Evolutionary conservation across 2,888 invertebrate genomes (phyloP).

Genomic region (Petrolisthes cinctipes): DNA sequence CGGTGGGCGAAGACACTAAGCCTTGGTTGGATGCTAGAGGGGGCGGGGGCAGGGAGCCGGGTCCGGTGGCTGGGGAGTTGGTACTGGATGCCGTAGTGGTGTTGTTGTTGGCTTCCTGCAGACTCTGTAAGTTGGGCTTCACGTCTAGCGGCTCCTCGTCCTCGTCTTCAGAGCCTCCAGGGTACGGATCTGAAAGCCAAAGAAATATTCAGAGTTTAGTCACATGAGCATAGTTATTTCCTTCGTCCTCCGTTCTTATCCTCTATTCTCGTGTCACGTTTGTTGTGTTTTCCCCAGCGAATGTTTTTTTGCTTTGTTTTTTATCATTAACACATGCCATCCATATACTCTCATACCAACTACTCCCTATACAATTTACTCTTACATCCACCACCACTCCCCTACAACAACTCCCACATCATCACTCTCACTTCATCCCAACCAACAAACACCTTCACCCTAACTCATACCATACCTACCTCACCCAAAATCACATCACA

Average conservation of each 20-base stretch:
- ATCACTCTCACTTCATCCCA: constrained; percentile 11
- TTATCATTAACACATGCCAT: too few species aligned
- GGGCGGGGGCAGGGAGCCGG: constrained; percentile 41
- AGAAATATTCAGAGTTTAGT: too few species aligned
- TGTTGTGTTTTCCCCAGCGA: too few species aligned
- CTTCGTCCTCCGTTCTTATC: too few species aligned
- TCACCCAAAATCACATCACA: not conserved
- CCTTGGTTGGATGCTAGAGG: constrained; percentile 40
- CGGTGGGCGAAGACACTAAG: constrained; percentile 31
- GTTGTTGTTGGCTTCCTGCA: constrained; percentile 60
- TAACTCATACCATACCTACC: too few species aligned
- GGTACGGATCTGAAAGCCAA: constrained; percentile 47
- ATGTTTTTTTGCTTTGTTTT: too few species aligned
- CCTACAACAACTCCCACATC: not conserved
- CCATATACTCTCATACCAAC: too few species aligned
- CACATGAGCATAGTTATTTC: too few species aligned
- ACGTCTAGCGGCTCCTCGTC: constrained; percentile 62
- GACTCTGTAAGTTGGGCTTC: constrained; percentile 34
- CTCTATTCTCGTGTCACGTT: too few species aligned
- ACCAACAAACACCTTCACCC: not conserved
- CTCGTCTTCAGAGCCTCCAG: constrained; percentile 60
- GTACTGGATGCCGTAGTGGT: constrained; percentile 18
- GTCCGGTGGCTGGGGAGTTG: constrained; percentile 32
- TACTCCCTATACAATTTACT: too few species aligned
- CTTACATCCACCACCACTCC: not conserved